These are phyloP conservation scores for Acheta domesticus DNA, from an alignment of 2,888 invertebrate genomes.

Conservation along the genomic window DNA sequence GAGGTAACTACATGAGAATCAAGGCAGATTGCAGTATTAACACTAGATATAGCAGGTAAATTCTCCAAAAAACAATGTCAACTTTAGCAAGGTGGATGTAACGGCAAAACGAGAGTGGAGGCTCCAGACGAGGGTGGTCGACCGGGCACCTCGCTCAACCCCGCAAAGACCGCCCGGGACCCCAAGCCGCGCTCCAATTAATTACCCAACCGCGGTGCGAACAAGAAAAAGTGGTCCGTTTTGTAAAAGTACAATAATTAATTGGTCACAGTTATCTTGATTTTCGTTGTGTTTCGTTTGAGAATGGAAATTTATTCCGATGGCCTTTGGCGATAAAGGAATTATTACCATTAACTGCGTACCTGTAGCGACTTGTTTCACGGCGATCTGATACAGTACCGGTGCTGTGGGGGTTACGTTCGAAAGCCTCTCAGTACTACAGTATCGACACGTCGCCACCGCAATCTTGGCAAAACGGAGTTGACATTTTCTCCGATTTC, in stretches of 20 bases:
- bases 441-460: too few relatives aligned
- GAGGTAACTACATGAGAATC: too few relatives aligned
- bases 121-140: too few relatives aligned
- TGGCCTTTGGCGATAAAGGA: background rate
- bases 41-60: too few relatives aligned
- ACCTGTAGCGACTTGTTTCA: background rate
- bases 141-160: too few relatives aligned
- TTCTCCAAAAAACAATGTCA: too few relatives aligned
- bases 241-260: conserved; percentile 2
- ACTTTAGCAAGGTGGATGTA: too few relatives aligned
- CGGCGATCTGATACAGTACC: background rate
- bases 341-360: background rate
- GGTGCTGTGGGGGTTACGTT: background rate
- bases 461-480: background rate
- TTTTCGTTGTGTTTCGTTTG: background rate
- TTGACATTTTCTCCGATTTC: background rate
- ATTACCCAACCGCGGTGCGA: background rate
- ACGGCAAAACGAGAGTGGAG: too few relatives aligned
- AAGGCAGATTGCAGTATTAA: too few relatives aligned
- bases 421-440: background rate
- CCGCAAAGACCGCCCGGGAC: background rate
- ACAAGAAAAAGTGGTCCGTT: background rate
- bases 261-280: background rate
- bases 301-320: conserved; percentile 18
- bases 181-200: background rate